A percentile compares a stretch with the other conserved stretches of the same genome.
phyloP scores from a whole-genome alignment of 2,113 vertebrate species.

The Pituophis catenifer region DNA sequence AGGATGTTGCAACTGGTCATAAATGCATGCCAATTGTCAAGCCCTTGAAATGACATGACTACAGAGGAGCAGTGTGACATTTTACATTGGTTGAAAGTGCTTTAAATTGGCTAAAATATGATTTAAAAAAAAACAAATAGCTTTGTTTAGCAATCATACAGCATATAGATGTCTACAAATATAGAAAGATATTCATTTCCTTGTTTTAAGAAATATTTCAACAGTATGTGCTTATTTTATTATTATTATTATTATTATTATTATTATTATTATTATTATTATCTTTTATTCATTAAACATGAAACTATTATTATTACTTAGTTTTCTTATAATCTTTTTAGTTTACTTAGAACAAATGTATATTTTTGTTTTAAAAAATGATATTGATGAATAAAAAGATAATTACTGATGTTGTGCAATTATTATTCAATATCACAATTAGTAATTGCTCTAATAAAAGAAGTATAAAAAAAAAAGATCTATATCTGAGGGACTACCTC shows the following conservation, averaged over 20 bases:
- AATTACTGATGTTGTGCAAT: neutral
- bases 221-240: neutral
- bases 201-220: neutral
- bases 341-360: neutral
- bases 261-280: neutral
- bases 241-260: too few relatives aligned
- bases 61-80: neutral
- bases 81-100: neutral
- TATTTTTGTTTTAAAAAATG: neutral
- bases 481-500: neutral
- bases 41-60: neutral
- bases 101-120: neutral
- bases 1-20: neutral
- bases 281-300: neutral
- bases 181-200: neutral
- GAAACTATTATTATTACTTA: neutral
- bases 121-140: neutral
- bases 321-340: neutral
- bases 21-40: neutral
- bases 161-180: neutral
- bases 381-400: neutral
- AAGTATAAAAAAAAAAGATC: neutral
- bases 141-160: neutral
- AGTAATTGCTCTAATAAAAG: neutral
- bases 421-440: neutral